Conservation (phyloP, 2,797 vertebrate genomes). For the Syndactyla subalaris region DNA sequence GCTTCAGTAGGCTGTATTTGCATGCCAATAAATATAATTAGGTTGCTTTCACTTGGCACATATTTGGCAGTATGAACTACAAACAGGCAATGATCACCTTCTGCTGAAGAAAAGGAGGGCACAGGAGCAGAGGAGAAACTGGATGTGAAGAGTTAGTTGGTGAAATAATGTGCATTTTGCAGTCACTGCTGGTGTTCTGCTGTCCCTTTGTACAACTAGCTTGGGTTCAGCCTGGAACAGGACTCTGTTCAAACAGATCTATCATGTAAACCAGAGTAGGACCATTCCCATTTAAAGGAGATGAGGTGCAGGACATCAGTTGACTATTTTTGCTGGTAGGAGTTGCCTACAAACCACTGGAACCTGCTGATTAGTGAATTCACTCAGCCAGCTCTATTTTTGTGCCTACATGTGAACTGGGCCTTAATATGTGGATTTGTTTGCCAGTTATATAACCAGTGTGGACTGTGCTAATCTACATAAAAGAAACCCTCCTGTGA, state of each 20-base stretch:
- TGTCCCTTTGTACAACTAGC: neutral
- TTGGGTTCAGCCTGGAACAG: neutral
- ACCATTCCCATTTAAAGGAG: neutral
- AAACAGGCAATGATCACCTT: neutral
- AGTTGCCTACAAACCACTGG: neutral
- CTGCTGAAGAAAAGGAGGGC: slow-evolving; percentile 5
- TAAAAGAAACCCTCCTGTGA: neutral
- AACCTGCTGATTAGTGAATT: neutral
- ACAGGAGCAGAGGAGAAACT: neutral
- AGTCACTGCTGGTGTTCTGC: neutral
- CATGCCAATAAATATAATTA: slow-evolving; percentile 24
- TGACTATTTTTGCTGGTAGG: neutral
- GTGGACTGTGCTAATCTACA: neutral
- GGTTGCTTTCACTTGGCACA: slow-evolving; percentile 8
- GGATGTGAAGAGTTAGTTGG: neutral
- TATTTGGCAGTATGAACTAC: neutral
- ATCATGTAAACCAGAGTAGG: neutral
- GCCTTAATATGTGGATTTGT: neutral
- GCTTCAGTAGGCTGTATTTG: neutral
- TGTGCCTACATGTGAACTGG: neutral
- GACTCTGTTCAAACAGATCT: neutral
- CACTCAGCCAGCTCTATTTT: neutral
- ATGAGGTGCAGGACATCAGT: neutral
- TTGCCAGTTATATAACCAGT: neutral
- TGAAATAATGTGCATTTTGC: neutral